Evolutionary conservation across 1,140 invertebrate genomes (phyloP).

Genomic region (Lordiphosa mommai): DNA sequence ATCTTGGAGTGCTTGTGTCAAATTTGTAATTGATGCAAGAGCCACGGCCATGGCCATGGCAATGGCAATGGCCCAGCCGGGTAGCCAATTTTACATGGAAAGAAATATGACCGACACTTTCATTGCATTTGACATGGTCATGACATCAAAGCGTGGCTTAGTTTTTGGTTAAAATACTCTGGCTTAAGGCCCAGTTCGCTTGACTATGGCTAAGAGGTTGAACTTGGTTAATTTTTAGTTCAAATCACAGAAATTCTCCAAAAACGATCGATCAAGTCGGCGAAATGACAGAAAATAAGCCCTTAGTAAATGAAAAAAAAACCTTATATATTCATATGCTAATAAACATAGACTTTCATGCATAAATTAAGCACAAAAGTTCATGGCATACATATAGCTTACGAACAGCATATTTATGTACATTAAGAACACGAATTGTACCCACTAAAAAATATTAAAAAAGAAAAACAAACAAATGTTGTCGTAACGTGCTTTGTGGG

Average conservation of each 20-base stretch:
- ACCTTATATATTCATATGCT: too few relatives aligned
- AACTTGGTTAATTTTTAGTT: too few relatives aligned
- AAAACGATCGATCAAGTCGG: too few relatives aligned
- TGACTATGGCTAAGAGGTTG: not conserved
- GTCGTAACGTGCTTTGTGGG: too few relatives aligned
- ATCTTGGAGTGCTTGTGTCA: slow-evolving; percentile 59
- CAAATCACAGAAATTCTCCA: too few relatives aligned
- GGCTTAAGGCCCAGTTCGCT: not conserved
- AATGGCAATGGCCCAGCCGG: slow-evolving; percentile 15
- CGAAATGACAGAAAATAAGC: too few relatives aligned
- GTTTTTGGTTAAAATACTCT: slow-evolving; percentile 25
- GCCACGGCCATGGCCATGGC: slow-evolving; percentile 9
- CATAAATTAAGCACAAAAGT: too few relatives aligned
- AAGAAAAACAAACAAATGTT: not conserved
- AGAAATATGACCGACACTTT: slow-evolving; percentile 60
- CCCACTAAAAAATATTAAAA: too few relatives aligned
- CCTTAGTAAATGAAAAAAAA: too few relatives aligned
- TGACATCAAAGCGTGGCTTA: slow-evolving; percentile 51
- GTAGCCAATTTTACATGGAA: slow-evolving; percentile 26
- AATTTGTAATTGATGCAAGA: slow-evolving; percentile 64
- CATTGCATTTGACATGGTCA: slow-evolving; percentile 64
- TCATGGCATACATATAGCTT: too few relatives aligned
- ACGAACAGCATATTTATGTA: too few relatives aligned
- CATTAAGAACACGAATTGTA: not conserved
- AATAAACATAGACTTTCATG: too few relatives aligned